Base-by-base conservation (phyloP, 64 coral and sea anemone species). In the Catalaphyllia jardinei region DNA sequence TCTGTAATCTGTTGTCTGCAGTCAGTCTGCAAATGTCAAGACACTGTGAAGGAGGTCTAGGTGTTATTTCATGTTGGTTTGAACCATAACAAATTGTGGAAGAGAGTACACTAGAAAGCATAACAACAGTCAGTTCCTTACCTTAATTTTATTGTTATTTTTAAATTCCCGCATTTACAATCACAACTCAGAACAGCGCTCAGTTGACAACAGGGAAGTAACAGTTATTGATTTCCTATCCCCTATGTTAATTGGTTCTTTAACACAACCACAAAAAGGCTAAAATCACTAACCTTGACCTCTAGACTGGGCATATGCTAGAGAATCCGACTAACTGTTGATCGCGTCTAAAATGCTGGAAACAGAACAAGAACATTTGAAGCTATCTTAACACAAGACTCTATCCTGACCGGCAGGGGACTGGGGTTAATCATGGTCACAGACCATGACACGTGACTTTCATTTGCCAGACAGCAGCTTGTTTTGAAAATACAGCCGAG, bases 371-470 rank as follows among this genome's bases (percentile, higher is more conserved):
- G 22, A 16, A 46, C 16, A 76, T 42, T 61, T 25, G 29, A 25
- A 80, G 78, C 78, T 60, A 61, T 4, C 0, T 15, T 3, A 64
- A 64, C 80, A 84, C 80, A 69, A 42, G 62, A 84, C 62, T 69
- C 9, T 31, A n/a, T 71, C 80, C 80, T 84, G 80, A 84, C 80
- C 80, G 80, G 80, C 80, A 84, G 80, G 80, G 80, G 38, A 71
- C 33, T 69, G 62, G 62, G 35, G 52, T 31, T 80, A 31, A 27
- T 15, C 35, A 84, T 67, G 62, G 63, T 67, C 80, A 49, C 61
- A 39, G 80, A 69, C 80, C 80, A 84, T 52, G 22, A 0, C 33
- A 67, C 59, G 80, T 83, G 80, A 67, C 10, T 9, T 64, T 19
- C 8, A 31, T 20, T 42, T 67, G 17, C 57, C 57, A 82, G 30